Percentiles rank a stretch among this genome's conserved stretches.
phyloP scores from a whole-genome alignment of 2,888 invertebrate genomes.

The Luffia ferchaultella region DNA sequence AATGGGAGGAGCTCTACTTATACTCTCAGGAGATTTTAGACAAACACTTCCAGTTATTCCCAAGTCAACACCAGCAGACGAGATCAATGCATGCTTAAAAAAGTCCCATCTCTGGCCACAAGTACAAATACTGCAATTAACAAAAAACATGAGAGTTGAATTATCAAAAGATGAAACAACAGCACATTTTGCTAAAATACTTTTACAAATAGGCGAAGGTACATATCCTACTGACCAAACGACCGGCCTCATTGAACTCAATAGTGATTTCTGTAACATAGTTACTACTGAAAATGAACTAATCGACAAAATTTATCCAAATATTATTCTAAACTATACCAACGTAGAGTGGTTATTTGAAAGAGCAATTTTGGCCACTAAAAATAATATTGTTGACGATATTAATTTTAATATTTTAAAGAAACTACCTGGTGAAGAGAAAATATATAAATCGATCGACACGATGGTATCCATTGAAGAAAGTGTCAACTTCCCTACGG shows the following conservation, averaged over 20 bases:
- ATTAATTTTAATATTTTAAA: constrained; percentile 20
- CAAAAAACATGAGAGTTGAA: constrained; percentile 15
- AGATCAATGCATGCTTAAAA: constrained; percentile 27
- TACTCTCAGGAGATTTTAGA: constrained; percentile 26
- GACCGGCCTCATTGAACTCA: constrained; percentile 16
- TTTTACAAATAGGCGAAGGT: constrained; percentile 18
- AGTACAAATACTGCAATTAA: constrained; percentile 20
- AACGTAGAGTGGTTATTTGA: constrained; percentile 18
- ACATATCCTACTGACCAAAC: constrained; percentile 15
- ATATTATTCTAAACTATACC: constrained; percentile 19
- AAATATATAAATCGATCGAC: constrained; percentile 22
- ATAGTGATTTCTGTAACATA: constrained; percentile 13
- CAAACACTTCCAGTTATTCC: constrained; percentile 27
- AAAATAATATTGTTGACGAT: constrained; percentile 12
- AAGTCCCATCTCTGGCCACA: constrained; percentile 21
- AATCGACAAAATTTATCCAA: constrained; percentile 24
- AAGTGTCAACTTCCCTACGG: too few species aligned
- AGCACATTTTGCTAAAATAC: constrained; percentile 16
- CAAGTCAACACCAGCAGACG: constrained; percentile 22
- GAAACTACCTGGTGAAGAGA: constrained; percentile 18
- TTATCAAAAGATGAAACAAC: constrained; percentile 16
- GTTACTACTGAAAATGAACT: constrained; percentile 19
- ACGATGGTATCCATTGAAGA: too few species aligned
- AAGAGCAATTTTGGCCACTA: constrained; percentile 17
- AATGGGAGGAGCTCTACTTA: constrained; percentile 23